A percentile compares a stretch with the other conserved stretches of the same genome.
Conservation (phyloP, 2,888 invertebrate genomes). For the Tubulanus polymorphus region DNA sequence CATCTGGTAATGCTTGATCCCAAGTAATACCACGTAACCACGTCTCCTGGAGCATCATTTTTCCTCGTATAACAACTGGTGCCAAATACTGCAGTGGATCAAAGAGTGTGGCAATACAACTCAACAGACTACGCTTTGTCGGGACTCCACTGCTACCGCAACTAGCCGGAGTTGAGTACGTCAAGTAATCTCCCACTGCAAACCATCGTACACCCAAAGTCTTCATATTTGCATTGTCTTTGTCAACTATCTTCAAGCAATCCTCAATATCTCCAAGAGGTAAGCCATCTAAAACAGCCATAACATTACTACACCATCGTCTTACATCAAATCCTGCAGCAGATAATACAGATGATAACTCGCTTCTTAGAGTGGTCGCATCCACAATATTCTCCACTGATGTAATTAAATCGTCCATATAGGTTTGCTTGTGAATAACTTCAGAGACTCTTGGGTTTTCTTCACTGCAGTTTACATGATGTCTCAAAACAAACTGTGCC, state of each 20-base stretch:
- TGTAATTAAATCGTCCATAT: conserved; percentile 11
- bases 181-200: background rate
- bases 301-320: conserved; percentile 1
- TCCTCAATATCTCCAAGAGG: background rate
- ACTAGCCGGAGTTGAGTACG: background rate
- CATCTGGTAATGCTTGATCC: conserved; percentile 2
- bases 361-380: conserved; percentile 1
- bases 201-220: background rate
- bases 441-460: conserved; percentile 8
- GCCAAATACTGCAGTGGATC: conserved; percentile 4
- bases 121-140: background rate
- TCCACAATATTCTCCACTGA: background rate
- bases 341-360: conserved; percentile 1
- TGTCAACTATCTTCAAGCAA: conserved; percentile 1
- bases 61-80: background rate
- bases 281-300: background rate
- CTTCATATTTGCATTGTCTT: background rate
- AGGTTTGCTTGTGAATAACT: conserved; percentile 6
- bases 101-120: background rate
- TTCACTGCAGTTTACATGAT: conserved; percentile 6
- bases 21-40: background rate
- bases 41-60: background rate
- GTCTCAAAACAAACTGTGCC: conserved; percentile 10
- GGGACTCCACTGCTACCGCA: background rate
- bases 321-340: conserved; percentile 9